Evolutionary conservation across 2,888 invertebrate species (phyloP).

Genomic region (Koerneria pararmatus): DNA sequence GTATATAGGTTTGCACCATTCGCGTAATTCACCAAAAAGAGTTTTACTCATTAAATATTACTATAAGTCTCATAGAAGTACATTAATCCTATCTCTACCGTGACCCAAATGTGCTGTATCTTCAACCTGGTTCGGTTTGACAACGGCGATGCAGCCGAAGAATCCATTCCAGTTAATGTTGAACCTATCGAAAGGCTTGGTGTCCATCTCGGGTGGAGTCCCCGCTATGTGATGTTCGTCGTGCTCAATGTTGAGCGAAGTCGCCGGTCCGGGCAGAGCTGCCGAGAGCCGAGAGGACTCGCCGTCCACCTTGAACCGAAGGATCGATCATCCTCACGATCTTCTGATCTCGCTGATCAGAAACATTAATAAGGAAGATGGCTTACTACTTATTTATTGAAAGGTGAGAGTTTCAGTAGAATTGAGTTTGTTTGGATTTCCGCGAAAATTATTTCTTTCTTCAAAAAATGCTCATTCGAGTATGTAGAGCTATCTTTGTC

Average conservation of each 20-base stretch:
- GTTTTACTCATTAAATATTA: no score
- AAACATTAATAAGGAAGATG: no score
- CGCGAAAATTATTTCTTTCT: no score
- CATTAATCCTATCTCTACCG: neutral
- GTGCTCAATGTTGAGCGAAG: slow-evolving; percentile 58
- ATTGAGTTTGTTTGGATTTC: no score
- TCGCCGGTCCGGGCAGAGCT: slow-evolving; percentile 50
- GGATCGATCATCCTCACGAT: neutral
- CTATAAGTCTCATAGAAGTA: neutral
- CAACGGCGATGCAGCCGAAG: slow-evolving; percentile 55
- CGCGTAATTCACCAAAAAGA: no score
- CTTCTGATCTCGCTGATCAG: neutral
- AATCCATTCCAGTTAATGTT: slow-evolving; percentile 54
- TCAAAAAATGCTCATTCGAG: no score
- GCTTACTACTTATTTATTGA: no score
- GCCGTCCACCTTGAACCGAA: slow-evolving; percentile 42
- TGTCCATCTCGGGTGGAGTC: slow-evolving; percentile 58
- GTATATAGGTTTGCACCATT: no score
- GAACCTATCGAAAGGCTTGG: slow-evolving; percentile 28
- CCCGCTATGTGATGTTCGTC: slow-evolving; percentile 61
- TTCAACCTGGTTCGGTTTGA: slow-evolving; percentile 47
- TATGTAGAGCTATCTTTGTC: no score
- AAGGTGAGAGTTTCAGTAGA: no score
- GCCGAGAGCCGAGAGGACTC: slow-evolving; percentile 45
- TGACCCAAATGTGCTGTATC: slow-evolving; percentile 5